These are phyloP conservation scores for Tarsius wallacei DNA, from an alignment of 2,797 vertebrate genomes.

Conservation along the genomic window DNA sequence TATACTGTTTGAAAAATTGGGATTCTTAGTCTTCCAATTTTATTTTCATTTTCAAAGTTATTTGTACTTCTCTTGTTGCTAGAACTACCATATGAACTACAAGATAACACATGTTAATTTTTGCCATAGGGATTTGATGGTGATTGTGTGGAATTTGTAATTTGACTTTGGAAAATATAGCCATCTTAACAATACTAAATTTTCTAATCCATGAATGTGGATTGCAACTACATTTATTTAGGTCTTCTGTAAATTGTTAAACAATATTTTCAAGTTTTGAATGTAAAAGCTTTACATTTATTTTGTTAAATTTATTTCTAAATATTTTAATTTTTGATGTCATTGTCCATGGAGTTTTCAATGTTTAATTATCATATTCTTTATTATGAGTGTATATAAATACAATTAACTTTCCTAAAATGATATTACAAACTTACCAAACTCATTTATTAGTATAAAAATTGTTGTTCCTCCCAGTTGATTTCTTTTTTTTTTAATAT, in stretches of 20 bases:
- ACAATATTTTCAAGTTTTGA: neutral
- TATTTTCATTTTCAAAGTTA: neutral
- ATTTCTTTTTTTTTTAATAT: no score
- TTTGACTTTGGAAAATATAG: neutral
- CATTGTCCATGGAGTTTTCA: neutral
- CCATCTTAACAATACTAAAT: neutral
- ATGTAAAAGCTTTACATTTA: neutral
- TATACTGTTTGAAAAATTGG: conserved; percentile 13
- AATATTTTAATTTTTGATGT: neutral
- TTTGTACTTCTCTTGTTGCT: neutral
- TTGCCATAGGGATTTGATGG: neutral
- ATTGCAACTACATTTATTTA: neutral
- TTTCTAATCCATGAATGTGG: neutral
- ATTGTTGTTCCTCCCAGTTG: no score
- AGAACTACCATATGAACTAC: neutral
- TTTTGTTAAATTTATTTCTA: neutral
- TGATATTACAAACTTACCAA: neutral
- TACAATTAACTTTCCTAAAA: neutral
- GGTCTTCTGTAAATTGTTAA: neutral
- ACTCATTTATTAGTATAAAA: neutral
- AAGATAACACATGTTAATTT: neutral
- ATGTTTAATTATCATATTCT: neutral
- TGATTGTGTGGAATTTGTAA: neutral
- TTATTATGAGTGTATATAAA: neutral
- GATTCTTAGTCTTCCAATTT: neutral